Conservation (phyloP, 2,888 invertebrate species). For the Digitonthophagus gazella region DNA sequence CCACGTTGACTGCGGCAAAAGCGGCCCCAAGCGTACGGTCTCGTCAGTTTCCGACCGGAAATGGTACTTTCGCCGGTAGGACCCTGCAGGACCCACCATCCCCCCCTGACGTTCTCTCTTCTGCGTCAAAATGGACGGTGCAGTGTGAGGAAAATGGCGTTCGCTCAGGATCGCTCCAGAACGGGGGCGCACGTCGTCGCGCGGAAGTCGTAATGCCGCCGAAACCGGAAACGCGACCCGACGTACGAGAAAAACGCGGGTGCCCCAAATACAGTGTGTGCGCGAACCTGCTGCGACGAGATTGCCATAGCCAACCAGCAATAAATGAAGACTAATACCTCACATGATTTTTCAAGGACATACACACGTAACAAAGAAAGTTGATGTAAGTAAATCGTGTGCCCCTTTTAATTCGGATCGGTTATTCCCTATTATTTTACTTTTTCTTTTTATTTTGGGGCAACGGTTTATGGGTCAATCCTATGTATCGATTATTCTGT, state of each 20-base stretch:
- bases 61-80: conserved; percentile 13
- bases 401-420: background rate
- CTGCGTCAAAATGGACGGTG: conserved; percentile 44
- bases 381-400: conserved; percentile 49
- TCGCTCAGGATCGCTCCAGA: conserved; percentile 40
- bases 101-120: conserved; percentile 31
- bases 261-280: conserved; percentile 39
- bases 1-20: conserved; percentile 18
- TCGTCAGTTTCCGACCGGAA: conserved; percentile 27
- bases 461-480: conserved; percentile 46
- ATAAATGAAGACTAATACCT: conserved; percentile 51
- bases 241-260: conserved; percentile 39
- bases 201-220: conserved; percentile 38
- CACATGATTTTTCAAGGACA: conserved; percentile 50
- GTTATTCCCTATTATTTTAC: conserved; percentile 11
- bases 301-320: conserved; percentile 46
- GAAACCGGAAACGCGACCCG: conserved; percentile 35
- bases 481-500: conserved; percentile 50
- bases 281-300: conserved; percentile 35
- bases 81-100: conserved; percentile 35
- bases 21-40: conserved; percentile 32
- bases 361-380: conserved; percentile 49
- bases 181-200: conserved; percentile 41
- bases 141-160: conserved; percentile 45
- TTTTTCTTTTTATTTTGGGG: conserved; percentile 18